phyloP scores from a whole-genome alignment of 2,888 invertebrate genomes.

The Phyllotreta cruciferae region DNA sequence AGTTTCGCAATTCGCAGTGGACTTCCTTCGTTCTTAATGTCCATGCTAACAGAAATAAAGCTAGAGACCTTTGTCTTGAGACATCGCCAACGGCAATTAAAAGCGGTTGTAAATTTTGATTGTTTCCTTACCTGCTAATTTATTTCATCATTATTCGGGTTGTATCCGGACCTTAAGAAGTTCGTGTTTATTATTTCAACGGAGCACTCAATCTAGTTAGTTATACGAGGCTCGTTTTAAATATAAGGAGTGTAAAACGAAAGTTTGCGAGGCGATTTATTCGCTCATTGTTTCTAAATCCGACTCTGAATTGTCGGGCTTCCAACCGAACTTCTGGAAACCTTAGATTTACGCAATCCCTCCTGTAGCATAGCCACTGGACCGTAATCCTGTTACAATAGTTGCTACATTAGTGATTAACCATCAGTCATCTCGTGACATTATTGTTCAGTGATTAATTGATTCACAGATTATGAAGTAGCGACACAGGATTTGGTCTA shows the following conservation, averaged over 20 bases:
- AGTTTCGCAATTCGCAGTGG: constrained; percentile 50
- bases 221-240: too few relatives aligned
- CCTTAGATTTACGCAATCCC: constrained; percentile 43
- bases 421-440: constrained; percentile 52
- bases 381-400: constrained; percentile 49
- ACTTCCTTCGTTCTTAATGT: constrained; percentile 50
- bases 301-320: constrained; percentile 2
- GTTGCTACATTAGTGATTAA: constrained; percentile 49
- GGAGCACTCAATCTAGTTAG: too few relatives aligned
- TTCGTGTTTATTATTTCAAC: constrained; percentile 1
- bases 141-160: constrained; percentile 9
- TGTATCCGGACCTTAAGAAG: constrained; percentile 17
- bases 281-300: neutral
- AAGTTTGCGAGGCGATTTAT: too few relatives aligned
- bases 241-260: too few relatives aligned
- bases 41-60: constrained; percentile 11
- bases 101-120: constrained; percentile 14
- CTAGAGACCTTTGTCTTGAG: constrained; percentile 23
- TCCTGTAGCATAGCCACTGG: constrained; percentile 43
- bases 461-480: constrained; percentile 46
- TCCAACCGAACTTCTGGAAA: constrained; percentile 26
- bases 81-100: constrained; percentile 8
- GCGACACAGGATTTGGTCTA: constrained; percentile 38
- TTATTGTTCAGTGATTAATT: constrained; percentile 52
- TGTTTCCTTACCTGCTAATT: constrained; percentile 10